Evolutionary conservation across 2,888 invertebrate genomes (phyloP), one percentile per base, ranked within the genome.

Genomic region (Hirtodrosophila alboralis): DNA sequence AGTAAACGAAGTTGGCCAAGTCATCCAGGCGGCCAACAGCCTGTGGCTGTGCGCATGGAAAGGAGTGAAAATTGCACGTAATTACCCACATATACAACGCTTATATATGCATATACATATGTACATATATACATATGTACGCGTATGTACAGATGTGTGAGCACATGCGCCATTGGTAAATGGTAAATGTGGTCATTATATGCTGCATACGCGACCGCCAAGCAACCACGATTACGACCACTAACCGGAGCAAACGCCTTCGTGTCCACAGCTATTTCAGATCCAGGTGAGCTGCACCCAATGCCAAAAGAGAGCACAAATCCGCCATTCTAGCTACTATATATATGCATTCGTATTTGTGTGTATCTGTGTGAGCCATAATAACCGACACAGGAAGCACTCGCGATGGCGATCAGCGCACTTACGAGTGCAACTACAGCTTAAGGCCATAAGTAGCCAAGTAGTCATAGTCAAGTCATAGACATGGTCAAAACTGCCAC

Each of bases 31-130:
- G 54, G 51, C n/a, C 61, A 23, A 23, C 23, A 79, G 84, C 69
- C 79, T 70, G 70, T 71, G 77, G 67, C 72, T 69, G 36, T 62
- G 75, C 53, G 53, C 75, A 54, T 77, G 84, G 48, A 69, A 83
- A 83, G 83, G 81, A 83, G 81, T 84, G 81, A 86, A 83, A 83
- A 83, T 83, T 83, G 83, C 79, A 70, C 69, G 85, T 85, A 83
- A 83, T 83, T 83, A 84, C 86, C 71, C 41, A 52, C 38, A 70
- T 31, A 54, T 30, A 52, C 33, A 52, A 41, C 12, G 28, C 26
- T 13, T 9, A 45, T 1, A 36, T 1, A 31, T 12, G 37, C 12
- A 36, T 10, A 27, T 3, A 37, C n/a, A 27, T 6, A 58, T 3
- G 13, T 8, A 54, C 23, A 56, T 14, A 49, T 23, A 49, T 23